Evolutionary conservation across 2,113 vertebrate species (phyloP).

Genomic region (Charadrius vociferus): DNA sequence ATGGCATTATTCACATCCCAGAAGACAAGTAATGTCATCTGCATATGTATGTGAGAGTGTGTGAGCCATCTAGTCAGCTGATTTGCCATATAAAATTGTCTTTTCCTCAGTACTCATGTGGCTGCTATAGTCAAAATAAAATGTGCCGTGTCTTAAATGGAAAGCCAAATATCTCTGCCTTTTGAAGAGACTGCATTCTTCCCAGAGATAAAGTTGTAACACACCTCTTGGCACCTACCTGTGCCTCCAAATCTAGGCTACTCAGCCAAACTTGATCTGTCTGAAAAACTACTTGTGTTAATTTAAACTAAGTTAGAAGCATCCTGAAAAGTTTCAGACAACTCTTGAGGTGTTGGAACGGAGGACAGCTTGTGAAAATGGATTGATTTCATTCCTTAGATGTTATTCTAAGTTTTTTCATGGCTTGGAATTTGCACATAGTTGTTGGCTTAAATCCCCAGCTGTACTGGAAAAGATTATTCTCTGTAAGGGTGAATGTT

Average conservation of each 20-base stretch:
- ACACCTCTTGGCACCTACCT: background rate
- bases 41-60: background rate
- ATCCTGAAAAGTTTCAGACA: background rate
- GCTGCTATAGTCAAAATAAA: slow-evolving; percentile 5
- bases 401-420: background rate
- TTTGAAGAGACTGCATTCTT: background rate
- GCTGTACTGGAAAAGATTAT: background rate
- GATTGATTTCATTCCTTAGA: background rate
- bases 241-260: background rate
- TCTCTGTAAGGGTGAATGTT: background rate
- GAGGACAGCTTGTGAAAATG: background rate
- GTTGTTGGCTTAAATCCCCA: background rate
- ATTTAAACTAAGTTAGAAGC: background rate
- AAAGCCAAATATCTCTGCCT: background rate
- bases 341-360: background rate
- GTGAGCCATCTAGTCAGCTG: background rate
- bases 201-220: background rate
- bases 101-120: background rate
- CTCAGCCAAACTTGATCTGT: background rate
- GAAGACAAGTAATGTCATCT: background rate
- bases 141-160: background rate
- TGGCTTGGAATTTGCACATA: background rate
- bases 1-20: background rate
- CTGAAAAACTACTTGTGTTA: background rate
- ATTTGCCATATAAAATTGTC: background rate